phyloP scores from a whole-genome alignment of 2,797 vertebrate genomes.

The Clarias fuscus region DNA sequence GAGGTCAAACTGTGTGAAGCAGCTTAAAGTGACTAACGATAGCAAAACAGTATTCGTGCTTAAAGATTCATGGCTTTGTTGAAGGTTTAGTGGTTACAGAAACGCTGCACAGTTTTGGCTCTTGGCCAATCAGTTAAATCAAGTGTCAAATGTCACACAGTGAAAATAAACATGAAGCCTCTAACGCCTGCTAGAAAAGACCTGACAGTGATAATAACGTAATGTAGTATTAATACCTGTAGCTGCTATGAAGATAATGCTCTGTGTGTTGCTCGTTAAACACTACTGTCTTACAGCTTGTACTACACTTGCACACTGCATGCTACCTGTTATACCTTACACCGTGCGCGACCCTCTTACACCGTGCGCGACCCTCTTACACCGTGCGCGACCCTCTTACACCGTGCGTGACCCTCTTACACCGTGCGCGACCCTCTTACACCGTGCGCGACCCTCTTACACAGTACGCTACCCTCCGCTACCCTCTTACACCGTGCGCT shows the following conservation, averaged over 20 bases:
- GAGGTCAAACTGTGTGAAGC: conserved; percentile 46
- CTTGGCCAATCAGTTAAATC: not conserved
- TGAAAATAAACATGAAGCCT: not conserved
- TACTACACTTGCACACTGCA: no score
- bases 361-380: no score
- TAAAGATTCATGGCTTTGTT: conserved; percentile 3
- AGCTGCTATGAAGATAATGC: not conserved
- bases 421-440: not conserved
- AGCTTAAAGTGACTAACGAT: conserved; percentile 19
- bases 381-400: no score
- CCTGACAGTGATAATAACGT: not conserved
- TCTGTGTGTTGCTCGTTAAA: not conserved
- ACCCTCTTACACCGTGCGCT: no score
- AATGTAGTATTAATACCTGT: not conserved
- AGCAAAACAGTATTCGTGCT: conserved; percentile 17
- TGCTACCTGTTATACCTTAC: not conserved
- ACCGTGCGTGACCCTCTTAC: no score
- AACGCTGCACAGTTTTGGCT: conserved; percentile 18
- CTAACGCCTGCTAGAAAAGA: not conserved
- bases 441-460: not conserved
- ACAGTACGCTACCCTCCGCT: not conserved
- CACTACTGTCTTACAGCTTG: no score
- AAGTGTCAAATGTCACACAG: not conserved
- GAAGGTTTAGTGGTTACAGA: not conserved
- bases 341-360: no score